These are phyloP conservation scores for Sesamia nonagrioides DNA, from an alignment of 1,140 invertebrate species.

Conservation along the genomic window DNA sequence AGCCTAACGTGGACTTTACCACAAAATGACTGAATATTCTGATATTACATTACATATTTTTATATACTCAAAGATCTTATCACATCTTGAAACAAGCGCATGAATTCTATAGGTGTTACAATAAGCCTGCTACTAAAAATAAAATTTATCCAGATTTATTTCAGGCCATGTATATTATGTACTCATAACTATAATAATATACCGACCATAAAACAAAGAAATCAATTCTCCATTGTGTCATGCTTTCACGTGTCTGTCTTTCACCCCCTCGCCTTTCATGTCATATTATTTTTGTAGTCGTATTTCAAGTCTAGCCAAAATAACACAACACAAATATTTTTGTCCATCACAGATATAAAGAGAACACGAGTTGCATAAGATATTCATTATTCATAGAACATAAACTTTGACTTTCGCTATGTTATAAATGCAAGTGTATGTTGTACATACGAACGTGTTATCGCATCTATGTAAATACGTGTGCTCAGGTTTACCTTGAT, in stretches of 20 bases:
- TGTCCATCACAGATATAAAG: neutral
- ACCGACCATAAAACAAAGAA: neutral
- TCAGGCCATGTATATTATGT: neutral
- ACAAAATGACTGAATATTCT: no score
- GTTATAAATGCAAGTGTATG: neutral
- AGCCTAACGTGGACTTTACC: no score
- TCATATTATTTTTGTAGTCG: neutral
- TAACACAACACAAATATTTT: neutral
- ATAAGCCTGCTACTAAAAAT: no score
- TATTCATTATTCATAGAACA: conserved; percentile 18
- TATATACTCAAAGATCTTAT: no score
- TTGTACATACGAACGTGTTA: no score
- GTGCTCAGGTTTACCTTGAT: no score
- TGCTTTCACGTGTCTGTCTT: neutral
- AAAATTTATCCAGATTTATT: no score
- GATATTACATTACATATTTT: no score
- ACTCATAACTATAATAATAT: neutral
- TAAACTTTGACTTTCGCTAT: conserved; percentile 8
- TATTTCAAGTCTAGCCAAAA: neutral
- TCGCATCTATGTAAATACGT: no score
- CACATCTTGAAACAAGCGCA: no score
- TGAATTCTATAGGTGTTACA: no score
- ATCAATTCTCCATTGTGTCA: neutral
- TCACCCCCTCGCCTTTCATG: neutral
- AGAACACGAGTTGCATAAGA: neutral